A percentile compares a stretch with the other conserved stretches of the same genome.
These are phyloP conservation scores for Microvelia longipes DNA, from an alignment of 1,140 invertebrate genomes.

Conservation along the genomic window DNA sequence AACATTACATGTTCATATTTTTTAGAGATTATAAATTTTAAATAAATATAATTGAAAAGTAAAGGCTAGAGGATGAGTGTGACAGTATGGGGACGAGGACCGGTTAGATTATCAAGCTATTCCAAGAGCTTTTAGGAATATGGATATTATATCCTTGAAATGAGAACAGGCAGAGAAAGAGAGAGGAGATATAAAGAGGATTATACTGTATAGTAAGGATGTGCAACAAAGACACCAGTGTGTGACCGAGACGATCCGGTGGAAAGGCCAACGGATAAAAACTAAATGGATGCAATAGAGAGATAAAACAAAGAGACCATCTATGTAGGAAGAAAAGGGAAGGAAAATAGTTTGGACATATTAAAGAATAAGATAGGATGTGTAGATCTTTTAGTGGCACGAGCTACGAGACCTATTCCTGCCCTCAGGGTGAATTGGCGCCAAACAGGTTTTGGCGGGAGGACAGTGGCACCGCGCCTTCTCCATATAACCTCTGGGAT, in stretches of 20 bases:
- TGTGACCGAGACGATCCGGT: not conserved
- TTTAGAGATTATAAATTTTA: no score
- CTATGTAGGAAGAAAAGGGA: not conserved
- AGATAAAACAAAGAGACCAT: not conserved
- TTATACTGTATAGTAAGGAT: not conserved
- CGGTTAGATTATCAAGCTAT: not conserved
- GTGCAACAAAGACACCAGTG: not conserved
- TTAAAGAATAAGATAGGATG: no score
- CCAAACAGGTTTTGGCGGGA: not conserved
- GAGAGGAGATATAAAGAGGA: not conserved
- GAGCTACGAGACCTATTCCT: not conserved
- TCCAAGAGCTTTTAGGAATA: not conserved
- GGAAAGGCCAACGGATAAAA: not conserved
- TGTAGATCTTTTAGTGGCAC: not conserved
- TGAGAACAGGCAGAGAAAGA: not conserved
- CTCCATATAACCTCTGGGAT: not conserved
- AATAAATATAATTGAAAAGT: not conserved
- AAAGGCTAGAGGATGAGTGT: not conserved
- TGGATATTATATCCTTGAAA: not conserved
- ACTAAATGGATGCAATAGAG: not conserved
- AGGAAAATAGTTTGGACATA: not conserved
- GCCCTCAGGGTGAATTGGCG: not conserved
- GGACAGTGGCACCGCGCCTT: not conserved
- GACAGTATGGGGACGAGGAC: not conserved
- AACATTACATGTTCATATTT: no score